Conservation (phyloP, 2,797 vertebrate species). For the Ctenochaetus hawaiiensis region DNA sequence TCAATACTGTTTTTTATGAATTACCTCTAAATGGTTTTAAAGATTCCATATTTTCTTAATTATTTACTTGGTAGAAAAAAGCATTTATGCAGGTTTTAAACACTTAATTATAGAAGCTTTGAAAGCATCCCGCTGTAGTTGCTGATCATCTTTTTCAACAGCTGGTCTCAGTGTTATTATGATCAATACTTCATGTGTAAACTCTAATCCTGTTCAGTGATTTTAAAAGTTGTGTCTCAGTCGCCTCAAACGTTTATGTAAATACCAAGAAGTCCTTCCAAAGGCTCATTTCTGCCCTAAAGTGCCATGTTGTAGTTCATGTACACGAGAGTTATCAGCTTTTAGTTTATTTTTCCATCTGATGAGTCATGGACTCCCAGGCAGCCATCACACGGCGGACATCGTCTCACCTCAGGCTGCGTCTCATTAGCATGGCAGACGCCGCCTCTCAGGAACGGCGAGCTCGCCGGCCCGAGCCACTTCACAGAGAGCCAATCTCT, state of each 20-base stretch:
- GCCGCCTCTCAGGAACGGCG: constrained; percentile 34
- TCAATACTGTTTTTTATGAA: background rate
- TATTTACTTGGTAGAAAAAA: background rate
- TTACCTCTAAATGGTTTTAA: background rate
- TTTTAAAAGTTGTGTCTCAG: background rate
- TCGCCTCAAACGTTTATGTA: background rate
- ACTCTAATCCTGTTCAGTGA: no score
- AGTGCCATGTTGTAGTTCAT: constrained; percentile 8
- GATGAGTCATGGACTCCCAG: constrained; percentile 43
- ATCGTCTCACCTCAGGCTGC: constrained; percentile 27
- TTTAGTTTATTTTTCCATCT: constrained; percentile 7
- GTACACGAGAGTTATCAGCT: background rate
- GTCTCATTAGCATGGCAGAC: constrained; percentile 64
- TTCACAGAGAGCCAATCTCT: constrained; percentile 51
- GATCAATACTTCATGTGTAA: no score
- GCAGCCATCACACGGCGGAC: constrained; percentile 46
- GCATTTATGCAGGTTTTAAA: no score
- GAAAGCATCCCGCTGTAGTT: no score
- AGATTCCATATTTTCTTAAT: background rate
- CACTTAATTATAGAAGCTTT: no score
- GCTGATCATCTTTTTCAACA: no score
- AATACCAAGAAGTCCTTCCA: background rate
- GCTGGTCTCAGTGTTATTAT: no score
- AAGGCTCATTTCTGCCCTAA: constrained; percentile 11
- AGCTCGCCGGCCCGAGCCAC: constrained; percentile 30